These are phyloP conservation scores for Drosophila asahinai DNA, from an alignment of 1,140 invertebrate genomes.

Conservation along the genomic window DNA sequence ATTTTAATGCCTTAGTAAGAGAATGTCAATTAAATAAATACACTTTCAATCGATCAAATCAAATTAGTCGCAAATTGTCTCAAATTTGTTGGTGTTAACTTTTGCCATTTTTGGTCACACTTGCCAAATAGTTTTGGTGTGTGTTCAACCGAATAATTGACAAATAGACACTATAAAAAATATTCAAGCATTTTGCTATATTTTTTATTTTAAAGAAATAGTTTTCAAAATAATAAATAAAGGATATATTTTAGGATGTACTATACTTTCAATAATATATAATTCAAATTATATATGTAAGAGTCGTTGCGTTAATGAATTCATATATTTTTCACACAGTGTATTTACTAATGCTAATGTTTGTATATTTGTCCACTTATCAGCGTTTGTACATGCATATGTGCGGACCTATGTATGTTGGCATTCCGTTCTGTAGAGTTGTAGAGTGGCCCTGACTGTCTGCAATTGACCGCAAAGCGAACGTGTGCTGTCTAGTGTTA, in stretches of 20 bases:
- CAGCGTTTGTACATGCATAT: constrained; percentile 11
- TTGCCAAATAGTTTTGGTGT: constrained; percentile 28
- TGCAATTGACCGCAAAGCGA: constrained; percentile 51
- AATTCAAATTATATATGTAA: no score
- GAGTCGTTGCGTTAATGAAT: no score
- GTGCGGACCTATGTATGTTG: constrained; percentile 32
- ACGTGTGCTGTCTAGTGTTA: constrained; percentile 53
- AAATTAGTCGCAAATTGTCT: constrained; percentile 22
- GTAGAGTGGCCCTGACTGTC: constrained; percentile 50
- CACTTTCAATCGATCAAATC: constrained; percentile 9
- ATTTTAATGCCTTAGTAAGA: constrained; percentile 1
- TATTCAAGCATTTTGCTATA: not conserved
- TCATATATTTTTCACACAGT: constrained; percentile 4
- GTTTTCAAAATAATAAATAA: not conserved
- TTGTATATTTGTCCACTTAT: constrained; percentile 38
- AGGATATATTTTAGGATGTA: no score
- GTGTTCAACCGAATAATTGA: constrained; percentile 3
- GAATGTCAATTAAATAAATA: constrained; percentile 7
- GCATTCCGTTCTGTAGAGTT: constrained; percentile 44
- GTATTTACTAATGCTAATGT: constrained; percentile 3
- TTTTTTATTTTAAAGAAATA: not conserved
- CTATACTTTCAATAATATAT: no score
- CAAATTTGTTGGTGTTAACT: constrained; percentile 11
- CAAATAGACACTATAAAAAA: constrained; percentile 15
- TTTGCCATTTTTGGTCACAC: constrained; percentile 34